phyloP scores from a whole-genome alignment of 1,140 invertebrate species.

The Drosophila nigrodunni region DNA sequence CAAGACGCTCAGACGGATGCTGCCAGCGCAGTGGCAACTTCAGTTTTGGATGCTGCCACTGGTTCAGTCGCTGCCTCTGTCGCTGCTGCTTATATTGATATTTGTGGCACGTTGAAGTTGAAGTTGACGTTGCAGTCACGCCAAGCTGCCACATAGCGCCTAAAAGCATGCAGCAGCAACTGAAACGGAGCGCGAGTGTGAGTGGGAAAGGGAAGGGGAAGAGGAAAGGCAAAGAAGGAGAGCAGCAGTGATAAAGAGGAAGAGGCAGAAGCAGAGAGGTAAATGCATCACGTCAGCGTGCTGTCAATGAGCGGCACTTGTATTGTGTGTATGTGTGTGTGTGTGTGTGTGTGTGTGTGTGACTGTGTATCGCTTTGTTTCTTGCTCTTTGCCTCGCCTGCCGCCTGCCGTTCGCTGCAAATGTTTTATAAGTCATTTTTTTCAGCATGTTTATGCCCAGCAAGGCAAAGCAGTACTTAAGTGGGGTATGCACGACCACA shows the following conservation, averaged over 20 bases:
- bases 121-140: constrained; percentile 56
- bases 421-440: constrained; percentile 34
- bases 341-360: background rate
- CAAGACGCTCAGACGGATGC: constrained; percentile 53
- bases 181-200: background rate
- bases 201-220: background rate
- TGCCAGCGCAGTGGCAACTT: constrained; percentile 34
- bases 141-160: constrained; percentile 54
- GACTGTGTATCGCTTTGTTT: background rate
- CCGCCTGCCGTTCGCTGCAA: background rate
- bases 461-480: background rate
- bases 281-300: constrained; percentile 75
- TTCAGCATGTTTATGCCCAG: constrained; percentile 10
- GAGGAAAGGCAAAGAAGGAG: background rate
- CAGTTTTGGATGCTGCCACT: constrained; percentile 12
- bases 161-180: constrained; percentile 63
- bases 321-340: constrained; percentile 33
- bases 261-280: background rate
- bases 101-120: constrained; percentile 78
- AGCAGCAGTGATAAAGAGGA: background rate
- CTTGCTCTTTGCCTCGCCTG: background rate
- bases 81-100: constrained; percentile 63
- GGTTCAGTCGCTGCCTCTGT: background rate
- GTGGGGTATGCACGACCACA: background rate
- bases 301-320: constrained; percentile 79